These are phyloP conservation scores for Pseudorhombus dupliciocellatus DNA, from an alignment of 2,113 vertebrate genomes.

Conservation along the genomic window DNA sequence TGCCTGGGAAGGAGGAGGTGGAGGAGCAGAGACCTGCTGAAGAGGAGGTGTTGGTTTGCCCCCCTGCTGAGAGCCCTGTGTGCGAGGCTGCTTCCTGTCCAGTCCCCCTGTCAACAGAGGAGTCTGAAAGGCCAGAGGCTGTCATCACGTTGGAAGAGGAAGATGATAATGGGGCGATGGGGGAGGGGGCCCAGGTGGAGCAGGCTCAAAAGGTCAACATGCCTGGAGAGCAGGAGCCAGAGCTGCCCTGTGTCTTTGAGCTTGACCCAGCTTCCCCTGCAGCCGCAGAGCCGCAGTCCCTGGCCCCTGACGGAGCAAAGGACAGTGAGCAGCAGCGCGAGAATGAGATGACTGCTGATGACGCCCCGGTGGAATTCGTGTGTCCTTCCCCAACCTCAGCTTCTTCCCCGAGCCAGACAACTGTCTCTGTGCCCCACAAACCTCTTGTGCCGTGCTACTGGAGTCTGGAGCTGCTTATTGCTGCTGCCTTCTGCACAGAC, in stretches of 20 bases:
- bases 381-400: constrained; percentile 54
- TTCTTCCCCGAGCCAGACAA: constrained; percentile 31
- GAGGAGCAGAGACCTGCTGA: constrained; percentile 56
- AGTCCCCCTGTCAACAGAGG: constrained; percentile 61
- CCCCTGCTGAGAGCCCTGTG: constrained; percentile 59
- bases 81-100: constrained; percentile 67
- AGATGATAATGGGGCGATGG: constrained; percentile 60
- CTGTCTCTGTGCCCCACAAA: constrained; percentile 49
- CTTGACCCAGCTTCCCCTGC: constrained; percentile 59
- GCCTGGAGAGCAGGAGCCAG: constrained; percentile 46
- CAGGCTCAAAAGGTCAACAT: constrained; percentile 65
- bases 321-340: constrained; percentile 36
- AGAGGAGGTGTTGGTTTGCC: constrained; percentile 70
- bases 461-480: constrained; percentile 92
- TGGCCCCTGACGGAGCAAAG: constrained; percentile 21
- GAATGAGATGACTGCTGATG: constrained; percentile 40
- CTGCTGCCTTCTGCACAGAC: constrained; percentile 87
- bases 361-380: constrained; percentile 48
- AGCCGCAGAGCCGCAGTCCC: constrained; percentile 21
- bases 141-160: constrained; percentile 73
- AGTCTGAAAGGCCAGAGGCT: constrained; percentile 56
- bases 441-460: constrained; percentile 77
- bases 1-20: constrained; percentile 57
- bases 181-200: constrained; percentile 53
- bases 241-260: constrained; percentile 56